Base-by-base conservation (phyloP, 92 coral and sea anemone species). In the Porites cylindrica region DNA sequence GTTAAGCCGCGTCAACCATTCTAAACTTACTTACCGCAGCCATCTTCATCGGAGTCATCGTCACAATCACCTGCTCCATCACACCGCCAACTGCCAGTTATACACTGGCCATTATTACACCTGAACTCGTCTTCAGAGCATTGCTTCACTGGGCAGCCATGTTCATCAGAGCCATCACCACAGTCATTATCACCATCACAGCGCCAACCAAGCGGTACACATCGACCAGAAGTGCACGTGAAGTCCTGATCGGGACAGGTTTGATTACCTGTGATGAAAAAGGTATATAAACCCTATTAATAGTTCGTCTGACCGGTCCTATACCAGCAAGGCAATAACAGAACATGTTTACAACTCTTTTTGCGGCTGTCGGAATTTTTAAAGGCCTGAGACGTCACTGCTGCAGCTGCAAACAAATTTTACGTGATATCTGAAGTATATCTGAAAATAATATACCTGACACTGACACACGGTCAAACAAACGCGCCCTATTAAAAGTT, bases 121-220 rank as follows among this genome's bases (percentile, higher is more conserved):
- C 90, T 91, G 66, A 92, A 94, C 92, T 92, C 94, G 19, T 52
- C 11, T 8, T 74, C 53, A 11, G 88, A 82, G 51, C 98, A 95
- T 84, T 82, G 88, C 23, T 79, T 76, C 20, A 79, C 61, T 21
- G 96, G 90, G 38, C 99, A 96, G 16, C 87, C 13, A 1, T 75
- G 72, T 82, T 97, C 99, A 53, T 97, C 99, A 1, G 99, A 93
- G 51, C 86, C 91, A 93, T 97, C 99, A 29, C 94, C 96, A 24
- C 99, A 97, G 86, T 97, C 98, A 23, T 97, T 91, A 17, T 93
- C 94, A 59, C 68, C 72, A 77, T 97, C 99, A 29, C 99, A 97
- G n/a, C 83, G 91, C 89, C 91, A 97, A n/a, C 81, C 81, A 74
- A 62, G 67, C 14, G 97, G 97, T 18, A 96, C 84, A 70, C 99